phyloP scores from a whole-genome alignment of 2,888 invertebrate species.

The Silvanus unidentatus region DNA sequence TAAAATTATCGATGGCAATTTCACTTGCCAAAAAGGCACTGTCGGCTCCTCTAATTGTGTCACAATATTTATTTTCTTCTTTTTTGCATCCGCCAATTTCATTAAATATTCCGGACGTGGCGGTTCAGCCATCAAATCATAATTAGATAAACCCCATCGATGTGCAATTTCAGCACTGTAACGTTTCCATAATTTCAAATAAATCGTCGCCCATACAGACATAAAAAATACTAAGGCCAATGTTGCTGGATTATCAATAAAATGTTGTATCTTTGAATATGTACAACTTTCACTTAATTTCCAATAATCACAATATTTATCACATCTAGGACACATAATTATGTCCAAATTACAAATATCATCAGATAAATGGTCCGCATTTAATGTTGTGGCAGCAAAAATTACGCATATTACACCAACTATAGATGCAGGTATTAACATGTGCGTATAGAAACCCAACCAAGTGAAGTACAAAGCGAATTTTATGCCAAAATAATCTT shows the following conservation, averaged over 20 bases:
- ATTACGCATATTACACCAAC: slow-evolving; percentile 62
- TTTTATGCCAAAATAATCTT: slow-evolving; percentile 72
- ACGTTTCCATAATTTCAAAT: slow-evolving; percentile 79
- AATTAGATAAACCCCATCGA: slow-evolving; percentile 73
- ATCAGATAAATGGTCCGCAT: slow-evolving; percentile 46
- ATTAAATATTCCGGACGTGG: slow-evolving; percentile 71
- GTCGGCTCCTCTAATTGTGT: slow-evolving; percentile 62
- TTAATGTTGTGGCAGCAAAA: slow-evolving; percentile 52
- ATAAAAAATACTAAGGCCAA: slow-evolving; percentile 74
- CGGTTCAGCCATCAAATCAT: slow-evolving; percentile 67
- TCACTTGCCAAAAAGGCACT: slow-evolving; percentile 70
- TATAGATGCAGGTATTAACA: slow-evolving; percentile 69
- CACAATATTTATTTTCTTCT: slow-evolving; percentile 50
- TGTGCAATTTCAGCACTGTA: slow-evolving; percentile 73
- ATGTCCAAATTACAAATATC: slow-evolving; percentile 57
- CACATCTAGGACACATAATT: slow-evolving; percentile 81
- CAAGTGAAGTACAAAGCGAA: slow-evolving; percentile 78
- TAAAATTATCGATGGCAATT: slow-evolving; percentile 63
- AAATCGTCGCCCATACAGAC: slow-evolving; percentile 75
- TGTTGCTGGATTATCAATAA: slow-evolving; percentile 77
- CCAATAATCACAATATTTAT: slow-evolving; percentile 70
- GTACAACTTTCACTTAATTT: slow-evolving; percentile 63
- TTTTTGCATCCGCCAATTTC: slow-evolving; percentile 51
- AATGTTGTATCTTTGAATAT: slow-evolving; percentile 66
- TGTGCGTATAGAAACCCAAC: slow-evolving; percentile 80